Conservation (phyloP, 2,797 vertebrate species). For the Cryptoblepharus egeriae region DNA sequence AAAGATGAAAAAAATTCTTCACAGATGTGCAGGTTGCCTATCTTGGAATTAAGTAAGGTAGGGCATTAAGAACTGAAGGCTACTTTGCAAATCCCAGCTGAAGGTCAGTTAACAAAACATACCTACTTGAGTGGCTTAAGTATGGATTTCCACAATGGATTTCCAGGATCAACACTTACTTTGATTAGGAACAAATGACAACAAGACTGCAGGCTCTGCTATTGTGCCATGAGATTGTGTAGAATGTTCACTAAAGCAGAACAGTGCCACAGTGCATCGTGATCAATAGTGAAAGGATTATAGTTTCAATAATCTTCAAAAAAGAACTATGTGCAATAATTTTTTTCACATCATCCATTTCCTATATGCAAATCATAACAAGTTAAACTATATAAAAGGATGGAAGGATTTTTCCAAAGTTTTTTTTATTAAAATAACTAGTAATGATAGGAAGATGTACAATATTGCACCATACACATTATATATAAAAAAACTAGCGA, state of each 20-base stretch:
- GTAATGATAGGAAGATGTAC: background rate
- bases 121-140: background rate
- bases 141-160: background rate
- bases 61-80: constrained; percentile 56
- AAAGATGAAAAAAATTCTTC: background rate
- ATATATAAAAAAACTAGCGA: too few species aligned
- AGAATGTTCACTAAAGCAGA: background rate
- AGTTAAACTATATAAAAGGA: background rate
- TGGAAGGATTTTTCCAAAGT: background rate
- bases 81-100: constrained; percentile 41
- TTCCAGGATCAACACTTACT: constrained; percentile 18
- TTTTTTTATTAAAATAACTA: background rate
- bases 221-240: background rate
- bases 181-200: constrained; percentile 4
- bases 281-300: background rate
- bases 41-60: constrained; percentile 45
- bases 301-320: background rate
- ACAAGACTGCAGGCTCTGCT: background rate
- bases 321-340: background rate
- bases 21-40: background rate
- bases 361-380: background rate
- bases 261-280: background rate
- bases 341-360: background rate
- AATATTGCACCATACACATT: background rate
- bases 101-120: constrained; percentile 3